Percentiles rank a stretch among this genome's conserved stretches.
These are phyloP conservation scores for Rhinichthys klamathensis DNA, from an alignment of 2,113 vertebrate genomes.

Conservation along the genomic window DNA sequence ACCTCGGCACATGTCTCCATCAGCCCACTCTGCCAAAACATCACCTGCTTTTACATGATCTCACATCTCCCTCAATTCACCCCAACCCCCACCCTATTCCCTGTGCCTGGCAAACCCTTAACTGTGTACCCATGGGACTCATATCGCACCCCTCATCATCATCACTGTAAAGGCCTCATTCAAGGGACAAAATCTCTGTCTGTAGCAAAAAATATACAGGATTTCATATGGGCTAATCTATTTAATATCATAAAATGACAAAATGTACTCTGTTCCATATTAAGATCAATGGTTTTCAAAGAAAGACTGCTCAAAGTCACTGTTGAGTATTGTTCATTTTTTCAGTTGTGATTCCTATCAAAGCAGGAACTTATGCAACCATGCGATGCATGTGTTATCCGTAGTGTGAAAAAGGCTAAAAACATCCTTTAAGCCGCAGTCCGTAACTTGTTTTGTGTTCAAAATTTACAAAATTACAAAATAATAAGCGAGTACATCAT, in stretches of 20 bases:
- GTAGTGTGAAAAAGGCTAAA: not conserved
- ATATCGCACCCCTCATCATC: not conserved
- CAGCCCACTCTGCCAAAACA: conserved; percentile 26
- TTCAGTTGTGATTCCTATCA: not conserved
- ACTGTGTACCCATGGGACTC: not conserved
- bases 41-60: conserved; percentile 47
- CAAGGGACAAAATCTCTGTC: not conserved
- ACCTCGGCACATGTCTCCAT: conserved; percentile 40
- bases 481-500: too few relatives aligned
- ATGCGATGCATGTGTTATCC: not conserved
- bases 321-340: not conserved
- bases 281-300: not conserved
- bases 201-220: not conserved
- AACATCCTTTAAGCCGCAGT: too few relatives aligned
- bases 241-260: not conserved
- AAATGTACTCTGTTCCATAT: not conserved
- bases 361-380: not conserved
- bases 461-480: too few relatives aligned
- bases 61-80: not conserved
- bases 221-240: not conserved
- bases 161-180: not conserved
- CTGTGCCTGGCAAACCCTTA: not conserved
- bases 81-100: not conserved
- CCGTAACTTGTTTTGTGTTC: too few relatives aligned
- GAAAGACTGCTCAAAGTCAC: not conserved